Evolutionary conservation across 2,797 vertebrate genomes (phyloP).

Genomic region (Neosalanx taihuensis): DNA sequence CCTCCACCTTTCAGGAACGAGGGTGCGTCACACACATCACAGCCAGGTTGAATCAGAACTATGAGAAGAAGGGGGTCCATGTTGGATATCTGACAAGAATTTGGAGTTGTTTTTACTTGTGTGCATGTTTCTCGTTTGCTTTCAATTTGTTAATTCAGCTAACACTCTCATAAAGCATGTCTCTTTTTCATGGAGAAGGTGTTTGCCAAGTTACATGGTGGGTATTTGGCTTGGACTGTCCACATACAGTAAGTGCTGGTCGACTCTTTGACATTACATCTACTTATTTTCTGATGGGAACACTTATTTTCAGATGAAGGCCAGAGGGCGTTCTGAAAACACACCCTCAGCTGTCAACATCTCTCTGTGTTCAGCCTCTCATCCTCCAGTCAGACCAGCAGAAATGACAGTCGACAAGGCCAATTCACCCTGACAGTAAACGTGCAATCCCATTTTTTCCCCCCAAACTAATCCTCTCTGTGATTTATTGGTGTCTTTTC

Average conservation of each 20-base stretch:
- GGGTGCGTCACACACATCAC: constrained; percentile 33
- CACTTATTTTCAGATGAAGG: constrained; percentile 37
- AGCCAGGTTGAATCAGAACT: constrained; percentile 16
- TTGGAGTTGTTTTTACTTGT: constrained; percentile 42
- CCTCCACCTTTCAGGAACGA: constrained; percentile 35
- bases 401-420: constrained; percentile 45
- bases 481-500: constrained; percentile 59
- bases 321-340: constrained; percentile 20
- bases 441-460: constrained; percentile 52
- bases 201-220: constrained; percentile 49
- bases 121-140: constrained; percentile 53
- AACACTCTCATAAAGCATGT: constrained; percentile 50
- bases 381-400: constrained; percentile 35
- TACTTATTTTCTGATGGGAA: constrained; percentile 31
- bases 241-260: neutral
- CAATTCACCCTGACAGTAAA: constrained; percentile 56
- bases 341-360: neutral
- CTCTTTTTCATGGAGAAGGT: constrained; percentile 41
- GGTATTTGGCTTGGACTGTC: constrained; percentile 47
- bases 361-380: constrained; percentile 28
- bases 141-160: constrained; percentile 66
- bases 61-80: constrained; percentile 29
- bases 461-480: constrained; percentile 51
- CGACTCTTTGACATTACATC: constrained; percentile 33
- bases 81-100: constrained; percentile 53